These are phyloP conservation scores for Eubasilissa splendida DNA, from an alignment of 2,888 invertebrate genomes.

Conservation along the genomic window DNA sequence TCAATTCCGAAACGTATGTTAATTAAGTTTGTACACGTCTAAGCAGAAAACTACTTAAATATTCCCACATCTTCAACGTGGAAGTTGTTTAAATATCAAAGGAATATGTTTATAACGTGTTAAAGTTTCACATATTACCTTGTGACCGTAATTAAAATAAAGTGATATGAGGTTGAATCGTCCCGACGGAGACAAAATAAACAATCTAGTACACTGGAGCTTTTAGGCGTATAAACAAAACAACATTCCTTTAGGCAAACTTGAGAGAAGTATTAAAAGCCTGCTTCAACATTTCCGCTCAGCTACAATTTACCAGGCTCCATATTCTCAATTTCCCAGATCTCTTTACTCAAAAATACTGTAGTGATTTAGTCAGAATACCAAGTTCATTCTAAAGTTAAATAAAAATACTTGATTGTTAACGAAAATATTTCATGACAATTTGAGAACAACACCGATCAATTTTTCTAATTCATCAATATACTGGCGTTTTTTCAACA, in stretches of 20 bases:
- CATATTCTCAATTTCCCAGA: too few species aligned
- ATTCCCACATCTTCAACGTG: background rate
- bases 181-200: constrained; percentile 44
- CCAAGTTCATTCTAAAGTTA: too few species aligned
- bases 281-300: background rate
- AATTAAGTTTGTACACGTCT: background rate
- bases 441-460: too few species aligned
- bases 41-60: background rate
- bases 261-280: constrained; percentile 44
- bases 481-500: too few species aligned
- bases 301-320: too few species aligned
- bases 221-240: constrained; percentile 39
- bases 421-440: too few species aligned
- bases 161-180: constrained; percentile 42
- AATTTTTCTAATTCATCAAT: too few species aligned
- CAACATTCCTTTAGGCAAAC: constrained; percentile 4
- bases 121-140: constrained; percentile 25
- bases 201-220: constrained; percentile 36
- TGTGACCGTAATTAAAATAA: constrained; percentile 50
- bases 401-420: too few species aligned
- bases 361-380: too few species aligned
- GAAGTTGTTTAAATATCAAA: constrained; percentile 31
- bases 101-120: constrained; percentile 29
- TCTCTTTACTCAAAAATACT: too few species aligned
- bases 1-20: background rate